Percentiles rank a stretch among this genome's conserved stretches.
Evolutionary conservation across 2,797 vertebrate species (phyloP).

Genomic region (Eurystomus glaucurus): DNA sequence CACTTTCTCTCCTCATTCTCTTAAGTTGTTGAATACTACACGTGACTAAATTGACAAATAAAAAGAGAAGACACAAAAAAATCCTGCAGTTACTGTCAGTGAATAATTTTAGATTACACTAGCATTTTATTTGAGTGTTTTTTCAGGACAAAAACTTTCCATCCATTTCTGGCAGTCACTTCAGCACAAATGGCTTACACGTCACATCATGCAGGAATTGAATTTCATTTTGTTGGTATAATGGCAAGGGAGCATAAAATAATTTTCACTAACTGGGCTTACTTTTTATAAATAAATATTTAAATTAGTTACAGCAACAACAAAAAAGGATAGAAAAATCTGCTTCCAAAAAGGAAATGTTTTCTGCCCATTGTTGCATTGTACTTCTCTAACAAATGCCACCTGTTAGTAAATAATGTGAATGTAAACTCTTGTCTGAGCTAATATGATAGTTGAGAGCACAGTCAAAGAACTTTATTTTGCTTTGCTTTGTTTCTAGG

Average conservation of each 20-base stretch:
- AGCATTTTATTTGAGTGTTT: constrained; percentile 40
- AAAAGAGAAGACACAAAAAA: background rate
- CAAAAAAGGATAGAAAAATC: background rate
- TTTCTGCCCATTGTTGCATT: background rate
- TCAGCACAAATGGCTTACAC: constrained; percentile 59
- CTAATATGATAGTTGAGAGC: background rate
- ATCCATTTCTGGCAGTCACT: constrained; percentile 64
- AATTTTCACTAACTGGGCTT: constrained; percentile 38
- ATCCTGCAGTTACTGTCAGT: background rate
- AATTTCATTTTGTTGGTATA: constrained; percentile 61
- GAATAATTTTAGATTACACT: constrained; percentile 25
- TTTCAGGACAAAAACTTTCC: constrained; percentile 59
- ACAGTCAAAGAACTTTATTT: background rate
- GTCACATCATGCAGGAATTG: constrained; percentile 69
- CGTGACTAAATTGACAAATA: background rate
- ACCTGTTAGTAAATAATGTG: background rate
- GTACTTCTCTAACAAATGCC: constrained; percentile 7
- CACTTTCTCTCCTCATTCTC: background rate
- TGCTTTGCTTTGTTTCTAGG: background rate
- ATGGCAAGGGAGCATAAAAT: constrained; percentile 64
- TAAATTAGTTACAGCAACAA: constrained; percentile 34
- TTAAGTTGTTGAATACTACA: background rate
- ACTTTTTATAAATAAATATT: constrained; percentile 47
- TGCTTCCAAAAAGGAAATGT: background rate
- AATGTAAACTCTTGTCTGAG: background rate